Evolutionary conservation across 2,797 vertebrate species (phyloP), one percentile per base, ranked within the genome.

Genomic region (Sebastes variabilis): DNA sequence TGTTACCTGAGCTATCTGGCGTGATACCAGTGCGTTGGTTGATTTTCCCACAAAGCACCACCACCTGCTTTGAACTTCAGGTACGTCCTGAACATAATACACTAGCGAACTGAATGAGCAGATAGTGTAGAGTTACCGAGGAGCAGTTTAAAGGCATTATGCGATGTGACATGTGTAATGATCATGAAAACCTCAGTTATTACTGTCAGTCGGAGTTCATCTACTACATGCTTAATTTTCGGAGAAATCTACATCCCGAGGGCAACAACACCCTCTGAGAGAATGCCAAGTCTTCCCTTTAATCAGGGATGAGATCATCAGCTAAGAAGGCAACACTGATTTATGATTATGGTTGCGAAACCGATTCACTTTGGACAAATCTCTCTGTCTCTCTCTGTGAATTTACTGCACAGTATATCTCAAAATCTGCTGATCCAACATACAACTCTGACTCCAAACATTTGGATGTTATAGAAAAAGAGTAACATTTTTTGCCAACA

Each of bases 261-360:
- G 72, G 69, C 38, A 81, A 54, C 32, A 66, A 3, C 29, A 20
- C 9, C n/a, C 4, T 75, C 13, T 66, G 46, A 74, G 8, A 46
- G 10, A 69, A 59, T 6, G 49, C 65, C 59, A 71, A 66, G 27
- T 56, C 22, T 56, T 77, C 13, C 55, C 29, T 80, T 74, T 73
- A 60, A 65, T 75, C 56, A 42, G 5, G 18, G 12, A 36, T 80
- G 64, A 80, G 27, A 78, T 73, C 60, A 62, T 55, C 6, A 30
- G 18, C 38, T 66, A 11, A 46, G 20, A 65, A 9, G 16, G 13
- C 9, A 64, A n/a, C 30, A 29, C 12, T 46, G 42, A 68, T 9
- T 62, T 52, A 11, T 32, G 55, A 27, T 70, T 29, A 49, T 10
- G 8, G 27, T 20, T 24, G 18, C 13, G 27, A 61, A 36, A 69